phyloP scores from a whole-genome alignment of 2,113 vertebrate genomes.

The Cavia porcellus region DNA sequence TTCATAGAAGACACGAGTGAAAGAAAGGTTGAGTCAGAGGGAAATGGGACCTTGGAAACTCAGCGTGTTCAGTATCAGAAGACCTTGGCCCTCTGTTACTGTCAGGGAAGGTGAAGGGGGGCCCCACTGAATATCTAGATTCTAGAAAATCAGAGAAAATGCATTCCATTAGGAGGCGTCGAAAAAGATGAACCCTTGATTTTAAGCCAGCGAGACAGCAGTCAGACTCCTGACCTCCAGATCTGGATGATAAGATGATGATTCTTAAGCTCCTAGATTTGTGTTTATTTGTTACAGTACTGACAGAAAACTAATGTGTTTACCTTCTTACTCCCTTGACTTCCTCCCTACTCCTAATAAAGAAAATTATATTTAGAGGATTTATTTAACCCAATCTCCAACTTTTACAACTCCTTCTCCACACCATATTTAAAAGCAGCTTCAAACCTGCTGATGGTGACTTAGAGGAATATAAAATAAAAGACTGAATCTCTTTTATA shows the following conservation, averaged over 20 bases:
- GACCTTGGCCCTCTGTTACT: neutral
- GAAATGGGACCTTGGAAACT: neutral
- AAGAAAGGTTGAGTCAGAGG: neutral
- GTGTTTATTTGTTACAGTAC: neutral
- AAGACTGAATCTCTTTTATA: neutral
- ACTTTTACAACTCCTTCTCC: slow-evolving; percentile 22
- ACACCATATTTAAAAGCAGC: slow-evolving; percentile 27
- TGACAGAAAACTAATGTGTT: neutral
- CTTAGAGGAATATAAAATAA: slow-evolving; percentile 42
- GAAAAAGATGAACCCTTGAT: neutral
- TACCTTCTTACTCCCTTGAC: neutral
- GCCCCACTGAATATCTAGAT: neutral
- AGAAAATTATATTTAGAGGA: slow-evolving; percentile 53
- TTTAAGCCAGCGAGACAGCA: neutral
- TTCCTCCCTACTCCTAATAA: slow-evolving; percentile 16
- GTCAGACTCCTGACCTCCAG: neutral
- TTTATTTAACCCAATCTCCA: slow-evolving; percentile 20
- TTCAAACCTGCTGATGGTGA: neutral
- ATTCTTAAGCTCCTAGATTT: neutral
- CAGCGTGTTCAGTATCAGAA: neutral
- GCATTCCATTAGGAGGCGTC: neutral
- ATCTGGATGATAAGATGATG: neutral
- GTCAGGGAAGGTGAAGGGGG: neutral
- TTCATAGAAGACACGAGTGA: neutral
- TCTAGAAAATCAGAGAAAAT: neutral